Base-by-base conservation (phyloP, 2,797 vertebrate genomes). In the Lepus townsendii region DNA sequence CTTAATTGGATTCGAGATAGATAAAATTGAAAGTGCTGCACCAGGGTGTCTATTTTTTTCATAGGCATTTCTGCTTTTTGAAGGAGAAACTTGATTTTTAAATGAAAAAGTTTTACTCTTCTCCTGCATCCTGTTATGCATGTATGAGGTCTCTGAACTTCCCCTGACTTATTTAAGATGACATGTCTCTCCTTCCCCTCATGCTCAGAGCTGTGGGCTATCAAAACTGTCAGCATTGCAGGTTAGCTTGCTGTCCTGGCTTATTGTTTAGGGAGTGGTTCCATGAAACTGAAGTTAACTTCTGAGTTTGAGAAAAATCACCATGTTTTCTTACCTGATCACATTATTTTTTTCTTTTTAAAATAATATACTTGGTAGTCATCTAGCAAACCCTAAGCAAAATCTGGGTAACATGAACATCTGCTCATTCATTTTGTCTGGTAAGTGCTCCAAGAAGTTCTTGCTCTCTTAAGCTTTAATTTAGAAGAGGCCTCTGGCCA, bases 391-490 rank as follows among this genome's bases (percentile, higher is more conserved):
- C 71, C 72, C 73, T 85, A 71, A 75, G 35, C 0, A 86, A 80
- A 75, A 63, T 83, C 42, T 62, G 27, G 30, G 50, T 68, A 52
- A 62, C n/a, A 77, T 19, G 38, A 78, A 71, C 13, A 42, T 54
- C 75, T 83, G 27, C 19, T 94, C 63, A 73, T 73, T 66, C 73
- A 83, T 75, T 94, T 90, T 83, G 11, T 90, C n/a, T 90, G 75
- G 47, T 54, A 78, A 96, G 30, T 47, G 12, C 38, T 92, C 79
- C 54, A 26, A 38, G 35, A 94, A 78, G 24, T 66, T 5, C 32
- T 11, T 2, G 38, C 22, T 32, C 50, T 68, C 87, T 69, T 60
- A 71, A 27, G 26, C 38, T 90, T 90, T 77, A 87, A 83, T 78
- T 94, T 54, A 78, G 72, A 54, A 63, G 76, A 57, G 57, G 35